phyloP scores from a whole-genome alignment of 2,888 invertebrate species.

The Leucoptera coffeella region DNA sequence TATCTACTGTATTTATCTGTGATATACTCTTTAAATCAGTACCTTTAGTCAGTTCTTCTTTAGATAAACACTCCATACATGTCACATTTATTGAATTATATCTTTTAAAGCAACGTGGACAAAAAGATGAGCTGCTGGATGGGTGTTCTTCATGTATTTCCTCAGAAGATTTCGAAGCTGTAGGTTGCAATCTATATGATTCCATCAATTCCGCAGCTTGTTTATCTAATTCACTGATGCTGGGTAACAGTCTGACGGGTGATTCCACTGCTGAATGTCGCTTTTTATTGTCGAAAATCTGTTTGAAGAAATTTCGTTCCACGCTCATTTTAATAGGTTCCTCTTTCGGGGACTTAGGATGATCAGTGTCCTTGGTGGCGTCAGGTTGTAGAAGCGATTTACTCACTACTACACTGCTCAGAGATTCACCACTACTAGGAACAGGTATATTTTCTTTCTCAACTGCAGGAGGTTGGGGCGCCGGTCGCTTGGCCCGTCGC shows the following conservation, averaged over 20 bases:
- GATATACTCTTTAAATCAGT: no score
- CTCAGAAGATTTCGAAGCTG: not conserved
- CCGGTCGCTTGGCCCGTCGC: conserved; percentile 49
- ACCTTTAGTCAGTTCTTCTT: conserved; percentile 8
- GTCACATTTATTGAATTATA: conserved; percentile 20
- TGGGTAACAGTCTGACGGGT: conserved; percentile 57
- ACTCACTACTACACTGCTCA: no score
- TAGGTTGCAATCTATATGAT: conserved; percentile 23
- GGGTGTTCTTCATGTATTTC: not conserved
- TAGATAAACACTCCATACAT: conserved; percentile 20
- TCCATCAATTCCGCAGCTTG: conserved; percentile 72
- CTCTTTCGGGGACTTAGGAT: conserved; percentile 8
- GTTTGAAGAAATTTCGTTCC: conserved; percentile 51
- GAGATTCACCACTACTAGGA: no score
- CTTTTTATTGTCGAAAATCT: conserved; percentile 37
- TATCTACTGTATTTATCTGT: not conserved
- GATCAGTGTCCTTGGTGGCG: conserved; percentile 4
- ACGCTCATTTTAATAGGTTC: conserved; percentile 18
- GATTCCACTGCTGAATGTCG: conserved; percentile 25
- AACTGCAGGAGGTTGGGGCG: conserved; percentile 56
- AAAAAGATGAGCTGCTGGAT: conserved; percentile 20
- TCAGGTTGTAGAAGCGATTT: no score
- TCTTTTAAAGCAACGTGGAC: conserved; percentile 27
- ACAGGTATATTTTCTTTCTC: no score
- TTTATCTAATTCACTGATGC: conserved; percentile 73